Evolutionary conservation across 2,888 invertebrate genomes (phyloP).

Genomic region (Chrysodeixis includens): DNA sequence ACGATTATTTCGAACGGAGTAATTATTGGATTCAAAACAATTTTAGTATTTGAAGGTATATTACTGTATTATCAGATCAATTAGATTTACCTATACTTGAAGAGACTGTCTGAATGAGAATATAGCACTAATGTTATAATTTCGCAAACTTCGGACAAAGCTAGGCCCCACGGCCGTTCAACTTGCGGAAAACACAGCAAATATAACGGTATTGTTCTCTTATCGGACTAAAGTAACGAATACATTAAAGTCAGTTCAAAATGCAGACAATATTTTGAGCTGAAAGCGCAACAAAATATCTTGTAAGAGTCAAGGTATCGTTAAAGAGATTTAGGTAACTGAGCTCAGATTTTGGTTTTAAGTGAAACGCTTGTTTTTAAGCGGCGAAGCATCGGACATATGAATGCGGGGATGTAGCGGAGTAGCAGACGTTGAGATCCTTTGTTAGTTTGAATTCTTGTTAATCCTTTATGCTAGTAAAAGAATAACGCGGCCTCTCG

Average conservation of each 20-base stretch:
- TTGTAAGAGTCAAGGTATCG: neutral
- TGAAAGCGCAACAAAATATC: neutral
- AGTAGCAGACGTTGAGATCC: neutral
- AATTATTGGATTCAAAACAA: neutral
- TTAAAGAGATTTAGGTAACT: neutral
- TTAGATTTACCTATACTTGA: too few species aligned
- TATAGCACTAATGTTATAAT: too few species aligned
- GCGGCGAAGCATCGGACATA: neutral
- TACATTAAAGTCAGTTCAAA: neutral
- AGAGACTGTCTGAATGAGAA: too few species aligned
- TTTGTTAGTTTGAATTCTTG: neutral
- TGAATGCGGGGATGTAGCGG: neutral
- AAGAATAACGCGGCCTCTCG: neutral
- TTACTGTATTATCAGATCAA: too few species aligned
- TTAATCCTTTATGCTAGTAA: neutral
- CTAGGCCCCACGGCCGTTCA: neutral
- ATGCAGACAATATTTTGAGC: neutral
- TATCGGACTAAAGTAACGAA: neutral
- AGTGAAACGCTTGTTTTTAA: neutral
- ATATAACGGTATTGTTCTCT: neutral
- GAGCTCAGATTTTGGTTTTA: neutral
- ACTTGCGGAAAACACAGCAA: neutral
- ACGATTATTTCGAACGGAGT: conserved; percentile 15
- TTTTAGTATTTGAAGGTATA: too few species aligned
- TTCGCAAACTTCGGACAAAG: neutral